Base-by-base conservation (phyloP, 2,888 invertebrate genomes). In the Synanthedon formicaeformis region DNA sequence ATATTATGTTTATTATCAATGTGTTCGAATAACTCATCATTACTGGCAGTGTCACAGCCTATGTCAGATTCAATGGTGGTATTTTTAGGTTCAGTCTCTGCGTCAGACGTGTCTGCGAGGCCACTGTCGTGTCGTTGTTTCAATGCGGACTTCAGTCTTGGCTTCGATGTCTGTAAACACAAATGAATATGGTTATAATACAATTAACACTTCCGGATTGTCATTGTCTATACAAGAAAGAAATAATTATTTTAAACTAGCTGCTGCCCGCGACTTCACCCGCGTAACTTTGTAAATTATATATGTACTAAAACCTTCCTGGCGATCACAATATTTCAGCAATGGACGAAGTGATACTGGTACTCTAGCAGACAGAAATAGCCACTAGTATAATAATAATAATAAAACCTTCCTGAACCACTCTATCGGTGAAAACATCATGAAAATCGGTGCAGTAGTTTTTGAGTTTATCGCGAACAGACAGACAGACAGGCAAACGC, bases 81-180 rank as follows among this genome's bases (percentile, higher is more conserved):
- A 56, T 69, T 73, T 59, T 77, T 84, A 56, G 58, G 67, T 40
- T 87, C 85, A 1, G 64, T 71, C 55, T 88, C 88, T 1, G 82
- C 82, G 54, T 88, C 88, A 0, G 88, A 88, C 0, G 88, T 88
- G 55, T 88, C 88, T 0, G 81, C 83, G 4, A 88, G 70, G 14
- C 88, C 88, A 57, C 88, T 88, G 58, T 88, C 88, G 6, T 84
- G 81, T 14, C 88, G 71, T 53, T 71, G 72, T 57, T 88, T 87
- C 50, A 84, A 53, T 1, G 55, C 78, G 2, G 83, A 74, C 60
- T 82, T 84, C 59, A 72, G 53, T 56, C 75, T 73, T 14, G 75
- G 65, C 54, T 80, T 78, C 6, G 68, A 56, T 10, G 61, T 57
- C 84, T 85, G 77, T 18, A 49, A 34, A 34, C 34, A 34, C 8